phyloP scores from a whole-genome alignment of 2,888 invertebrate species.

The Orthosia incerta region DNA sequence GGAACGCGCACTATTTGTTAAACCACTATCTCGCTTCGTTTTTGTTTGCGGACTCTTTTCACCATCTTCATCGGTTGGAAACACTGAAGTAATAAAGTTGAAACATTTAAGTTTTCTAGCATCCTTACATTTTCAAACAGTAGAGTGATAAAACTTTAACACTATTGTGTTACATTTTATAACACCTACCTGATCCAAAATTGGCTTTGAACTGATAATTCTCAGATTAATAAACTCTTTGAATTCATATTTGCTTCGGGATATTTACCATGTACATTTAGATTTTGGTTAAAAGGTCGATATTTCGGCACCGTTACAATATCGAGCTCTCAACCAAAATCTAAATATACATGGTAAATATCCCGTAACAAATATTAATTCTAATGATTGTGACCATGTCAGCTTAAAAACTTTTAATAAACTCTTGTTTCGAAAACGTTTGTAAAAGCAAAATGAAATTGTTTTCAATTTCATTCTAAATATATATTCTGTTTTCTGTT shows the following conservation, averaged over 20 bases:
- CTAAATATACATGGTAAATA: no score
- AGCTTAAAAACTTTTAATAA: no score
- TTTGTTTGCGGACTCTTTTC: constrained; percentile 38
- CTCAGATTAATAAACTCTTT: no score
- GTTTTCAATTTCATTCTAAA: constrained; percentile 5
- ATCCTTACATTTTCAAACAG: constrained; percentile 17
- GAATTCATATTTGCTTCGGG: no score
- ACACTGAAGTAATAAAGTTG: constrained; percentile 36
- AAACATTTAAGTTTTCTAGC: constrained; percentile 18
- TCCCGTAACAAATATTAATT: no score
- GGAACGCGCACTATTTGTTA: constrained; percentile 45
- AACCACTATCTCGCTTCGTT: constrained; percentile 29
- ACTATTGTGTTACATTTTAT: constrained; percentile 13
- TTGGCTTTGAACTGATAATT: neutral
- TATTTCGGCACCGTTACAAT: no score
- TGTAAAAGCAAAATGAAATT: constrained; percentile 4
- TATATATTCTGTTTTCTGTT: neutral
- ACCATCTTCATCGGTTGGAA: constrained; percentile 9
- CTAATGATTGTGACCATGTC: no score
- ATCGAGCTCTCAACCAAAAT: no score
- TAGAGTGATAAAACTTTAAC: constrained; percentile 2
- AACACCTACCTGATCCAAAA: neutral
- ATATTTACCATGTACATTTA: no score
- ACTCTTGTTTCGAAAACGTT: neutral
- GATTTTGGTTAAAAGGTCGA: no score